Percentiles rank a stretch among this genome's conserved stretches.
Evolutionary conservation across 2,113 vertebrate genomes (phyloP).

Genomic region (Panthera uncia): DNA sequence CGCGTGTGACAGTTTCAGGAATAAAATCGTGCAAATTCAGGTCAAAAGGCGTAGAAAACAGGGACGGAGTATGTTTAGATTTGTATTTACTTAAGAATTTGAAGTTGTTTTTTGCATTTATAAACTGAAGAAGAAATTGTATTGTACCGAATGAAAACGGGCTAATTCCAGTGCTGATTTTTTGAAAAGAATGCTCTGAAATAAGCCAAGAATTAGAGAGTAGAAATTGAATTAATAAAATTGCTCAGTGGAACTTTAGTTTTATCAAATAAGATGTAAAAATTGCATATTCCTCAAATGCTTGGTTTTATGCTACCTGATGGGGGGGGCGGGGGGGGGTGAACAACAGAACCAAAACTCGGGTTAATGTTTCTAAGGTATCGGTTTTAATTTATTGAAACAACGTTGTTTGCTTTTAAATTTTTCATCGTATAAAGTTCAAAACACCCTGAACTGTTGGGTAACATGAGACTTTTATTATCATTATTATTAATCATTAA

Average conservation of each 20-base stretch:
- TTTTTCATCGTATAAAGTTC: constrained; percentile 17
- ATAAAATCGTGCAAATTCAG: not conserved
- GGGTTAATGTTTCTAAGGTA: not conserved
- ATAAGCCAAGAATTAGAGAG: not conserved
- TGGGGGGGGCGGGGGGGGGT: no score
- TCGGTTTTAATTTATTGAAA: not conserved
- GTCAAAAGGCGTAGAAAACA: not conserved
- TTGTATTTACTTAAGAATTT: constrained; percentile 45
- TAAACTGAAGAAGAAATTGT: not conserved
- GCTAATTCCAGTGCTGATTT: not conserved
- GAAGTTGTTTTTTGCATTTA: not conserved
- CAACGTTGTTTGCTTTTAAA: constrained; percentile 38
- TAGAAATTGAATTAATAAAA: not conserved
- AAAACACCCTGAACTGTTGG: not conserved
- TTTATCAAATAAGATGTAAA: not conserved
- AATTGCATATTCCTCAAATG: not conserved
- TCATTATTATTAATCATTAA: not conserved
- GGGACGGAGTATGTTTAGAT: not conserved
- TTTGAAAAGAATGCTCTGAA: constrained; percentile 21
- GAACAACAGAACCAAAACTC: not conserved
- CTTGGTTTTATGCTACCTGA: not conserved
- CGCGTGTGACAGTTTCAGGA: not conserved
- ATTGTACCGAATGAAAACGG: not conserved
- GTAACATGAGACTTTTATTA: not conserved
- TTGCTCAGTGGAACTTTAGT: not conserved